Conservation (phyloP, 2,113 vertebrate genomes). For the Polypterus senegalus region DNA sequence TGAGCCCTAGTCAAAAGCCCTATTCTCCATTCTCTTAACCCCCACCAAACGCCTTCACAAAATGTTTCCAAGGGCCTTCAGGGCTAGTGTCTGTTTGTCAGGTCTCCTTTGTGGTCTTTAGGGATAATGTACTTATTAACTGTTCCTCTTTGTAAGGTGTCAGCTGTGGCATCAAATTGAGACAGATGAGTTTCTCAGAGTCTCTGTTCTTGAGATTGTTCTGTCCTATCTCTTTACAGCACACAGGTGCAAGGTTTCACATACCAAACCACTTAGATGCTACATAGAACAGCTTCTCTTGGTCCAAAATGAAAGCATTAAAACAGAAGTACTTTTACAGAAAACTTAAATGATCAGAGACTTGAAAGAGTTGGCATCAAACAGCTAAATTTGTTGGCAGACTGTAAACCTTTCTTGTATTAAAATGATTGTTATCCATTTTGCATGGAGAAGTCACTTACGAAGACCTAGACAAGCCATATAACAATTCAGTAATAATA, state of each 20-base stretch:
- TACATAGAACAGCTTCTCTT: constrained; percentile 12
- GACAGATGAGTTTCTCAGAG: constrained; percentile 59
- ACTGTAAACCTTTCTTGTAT: too few relatives aligned
- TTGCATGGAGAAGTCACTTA: too few relatives aligned
- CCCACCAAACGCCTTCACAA: constrained; percentile 7
- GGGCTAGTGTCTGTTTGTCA: constrained; percentile 57
- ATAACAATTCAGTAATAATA: too few relatives aligned
- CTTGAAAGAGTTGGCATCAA: not conserved
- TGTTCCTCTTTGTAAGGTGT: constrained; percentile 59
- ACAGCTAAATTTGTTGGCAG: too few relatives aligned
- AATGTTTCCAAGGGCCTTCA: constrained; percentile 35
- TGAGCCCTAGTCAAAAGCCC: constrained; percentile 39
- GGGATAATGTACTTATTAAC: constrained; percentile 67
- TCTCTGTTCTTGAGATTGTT: constrained; percentile 37
- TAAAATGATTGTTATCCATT: too few relatives aligned
- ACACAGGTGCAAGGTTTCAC: constrained; percentile 38
- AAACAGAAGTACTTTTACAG: not conserved
- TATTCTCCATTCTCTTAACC: constrained; percentile 16
- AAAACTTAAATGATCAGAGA: not conserved
- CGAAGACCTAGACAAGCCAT: too few relatives aligned
- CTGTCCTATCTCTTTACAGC: constrained; percentile 39
- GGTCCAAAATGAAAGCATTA: not conserved
- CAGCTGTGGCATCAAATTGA: constrained; percentile 56
- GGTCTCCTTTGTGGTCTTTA: constrained; percentile 56
- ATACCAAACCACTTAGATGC: constrained; percentile 17